Evolutionary conservation across 1,140 invertebrate genomes (phyloP).

Genomic region (Eurosta solidaginis): DNA sequence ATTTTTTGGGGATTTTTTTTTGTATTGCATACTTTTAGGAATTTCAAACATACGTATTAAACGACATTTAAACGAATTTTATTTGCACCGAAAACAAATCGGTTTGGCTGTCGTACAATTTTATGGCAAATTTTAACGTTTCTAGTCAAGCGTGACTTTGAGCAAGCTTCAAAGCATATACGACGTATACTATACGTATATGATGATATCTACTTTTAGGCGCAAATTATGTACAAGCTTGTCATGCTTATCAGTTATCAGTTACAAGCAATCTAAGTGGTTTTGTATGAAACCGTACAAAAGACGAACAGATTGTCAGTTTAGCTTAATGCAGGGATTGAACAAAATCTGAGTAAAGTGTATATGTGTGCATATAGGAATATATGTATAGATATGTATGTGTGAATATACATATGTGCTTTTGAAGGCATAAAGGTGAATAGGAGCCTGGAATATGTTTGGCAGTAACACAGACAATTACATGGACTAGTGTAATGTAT

Average conservation of each 20-base stretch:
- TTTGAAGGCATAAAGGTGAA: too few relatives aligned
- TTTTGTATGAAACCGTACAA: background rate
- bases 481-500: too few relatives aligned
- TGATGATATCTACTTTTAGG: conserved; percentile 1
- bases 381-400: background rate
- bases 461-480: too few relatives aligned
- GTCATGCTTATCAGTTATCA: background rate
- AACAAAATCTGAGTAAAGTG: background rate
- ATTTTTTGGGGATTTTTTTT: too few relatives aligned
- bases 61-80: too few relatives aligned
- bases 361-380: background rate
- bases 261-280: conserved; percentile 3
- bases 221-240: background rate
- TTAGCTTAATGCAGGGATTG: background rate
- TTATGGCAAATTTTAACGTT: background rate
- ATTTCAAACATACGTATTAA: too few relatives aligned
- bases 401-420: too few relatives aligned
- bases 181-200: too few relatives aligned
- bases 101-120: too few relatives aligned
- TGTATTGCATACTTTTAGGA: too few relatives aligned
- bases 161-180: background rate
- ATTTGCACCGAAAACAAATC: too few relatives aligned
- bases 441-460: too few relatives aligned
- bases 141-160: background rate
- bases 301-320: background rate